A percentile compares a stretch with the other conserved stretches of the same genome.
Evolutionary conservation across 2,113 vertebrate genomes (phyloP).

Genomic region (Edolisoma coerulescens): DNA sequence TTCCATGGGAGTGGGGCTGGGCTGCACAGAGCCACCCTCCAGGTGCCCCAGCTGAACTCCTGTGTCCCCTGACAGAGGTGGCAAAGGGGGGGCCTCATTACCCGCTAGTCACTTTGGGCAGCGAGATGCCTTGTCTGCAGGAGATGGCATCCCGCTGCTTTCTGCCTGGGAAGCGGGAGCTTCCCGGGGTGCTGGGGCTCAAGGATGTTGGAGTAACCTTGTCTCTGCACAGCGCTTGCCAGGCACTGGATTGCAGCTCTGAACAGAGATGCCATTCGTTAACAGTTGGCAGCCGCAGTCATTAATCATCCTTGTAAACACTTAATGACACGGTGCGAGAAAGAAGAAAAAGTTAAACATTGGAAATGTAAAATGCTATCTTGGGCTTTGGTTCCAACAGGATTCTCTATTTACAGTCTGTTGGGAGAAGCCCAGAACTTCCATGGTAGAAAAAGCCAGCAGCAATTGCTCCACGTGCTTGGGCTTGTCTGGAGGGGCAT

Average conservation of each 20-base stretch:
- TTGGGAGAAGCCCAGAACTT: not conserved
- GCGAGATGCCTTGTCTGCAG: fast-evolving
- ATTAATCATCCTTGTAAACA: constrained; percentile 63
- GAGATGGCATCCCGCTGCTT: not conserved
- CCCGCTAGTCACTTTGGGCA: fast-evolving
- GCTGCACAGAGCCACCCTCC: not conserved
- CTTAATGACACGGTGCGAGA: constrained; percentile 39
- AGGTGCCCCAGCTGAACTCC: not conserved
- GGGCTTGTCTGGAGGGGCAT: not conserved
- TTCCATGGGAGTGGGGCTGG: fast-evolving
- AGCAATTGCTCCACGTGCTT: not conserved
- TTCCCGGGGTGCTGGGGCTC: not conserved
- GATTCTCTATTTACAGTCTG: not conserved
- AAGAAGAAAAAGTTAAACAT: constrained; percentile 41
- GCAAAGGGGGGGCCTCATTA: not conserved
- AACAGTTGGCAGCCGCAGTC: constrained; percentile 43
- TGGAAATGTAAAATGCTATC: constrained; percentile 1
- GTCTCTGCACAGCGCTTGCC: not conserved
- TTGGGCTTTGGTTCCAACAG: not conserved
- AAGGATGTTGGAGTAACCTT: not conserved
- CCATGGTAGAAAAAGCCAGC: not conserved
- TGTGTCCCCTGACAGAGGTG: fast-evolving
- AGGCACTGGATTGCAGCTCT: not conserved
- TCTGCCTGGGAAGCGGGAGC: not conserved
- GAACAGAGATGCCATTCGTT: constrained; percentile 35